Evolutionary conservation across 2,888 invertebrate species (phyloP), one percentile per base, ranked within the genome.

Genomic region (Trissolcus brochymenae): DNA sequence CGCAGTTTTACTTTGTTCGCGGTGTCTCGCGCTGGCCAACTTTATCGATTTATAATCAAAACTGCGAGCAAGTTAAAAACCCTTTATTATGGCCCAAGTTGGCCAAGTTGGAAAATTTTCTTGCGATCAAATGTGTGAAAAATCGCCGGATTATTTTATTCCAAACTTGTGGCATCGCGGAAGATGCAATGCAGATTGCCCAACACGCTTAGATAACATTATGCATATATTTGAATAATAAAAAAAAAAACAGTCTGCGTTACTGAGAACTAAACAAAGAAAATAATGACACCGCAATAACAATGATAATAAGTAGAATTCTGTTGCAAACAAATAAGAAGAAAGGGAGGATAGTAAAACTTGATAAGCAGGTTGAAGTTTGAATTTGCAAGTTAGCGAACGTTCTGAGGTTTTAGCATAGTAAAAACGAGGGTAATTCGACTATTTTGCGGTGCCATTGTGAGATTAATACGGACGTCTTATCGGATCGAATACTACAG

Each of bases 401-500:
- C n/a, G 25, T 9, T 43, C n/a, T n/a, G n/a, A 11, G 43, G 43
- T 14, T n/a, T 43, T 43, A 43, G n/a, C 43, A 14, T 43, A 43
- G 61, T 16, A 49, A 41, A 77, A 78, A 74, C 71, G 70, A 66
- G 25, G 55, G 61, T 59, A 62, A 71, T 78, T 78, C 67, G 61
- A 62, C 64, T 74, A 67, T 71, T 78, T 78, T 71, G 66, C 75
- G 71, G 59, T 53, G 53, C 67, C 62, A 75, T 75, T 75, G 71
- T 71, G 64, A 59, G 78, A 78, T 78, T 78, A 78, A 78, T 73
- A 68, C 78, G 72, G 21, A 21, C 50, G 57, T 71, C 78, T 78
- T 78, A 78, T 78, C 78, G 75, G 78, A 78, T 78, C 68, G 65
- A 66, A 60, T 65, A 66, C 66, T 68, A 68, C 71, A 78, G 62